Evolutionary conservation across 2,888 invertebrate species (phyloP), one percentile per base, ranked within the genome.

Genomic region (Trachelus iudaicus): DNA sequence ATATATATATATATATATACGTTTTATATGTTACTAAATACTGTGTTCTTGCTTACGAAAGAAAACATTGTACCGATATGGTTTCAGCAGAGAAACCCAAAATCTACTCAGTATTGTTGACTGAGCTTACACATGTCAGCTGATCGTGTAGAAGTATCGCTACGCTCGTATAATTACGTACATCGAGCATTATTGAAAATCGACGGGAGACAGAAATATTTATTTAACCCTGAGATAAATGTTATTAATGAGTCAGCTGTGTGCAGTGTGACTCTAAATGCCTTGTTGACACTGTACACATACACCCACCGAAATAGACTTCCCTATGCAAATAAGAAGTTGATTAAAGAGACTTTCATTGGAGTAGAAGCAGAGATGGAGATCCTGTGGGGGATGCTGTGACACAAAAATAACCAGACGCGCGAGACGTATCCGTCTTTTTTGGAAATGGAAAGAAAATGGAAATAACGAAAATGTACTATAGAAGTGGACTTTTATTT

Each of bases 311-410:
- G 71, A 75, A 73, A 74, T 77, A 77, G 75, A 73, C 68, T 30
- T 33, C 31, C n/a, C 35, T 30, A 30, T 56, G 71, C 71, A 56
- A 77, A 77, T 77, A 75, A 75, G 75, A 77, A 74, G 71, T 77
- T 56, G 74, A 77, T 77, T 77, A 77, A 74, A 77, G 68, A 6
- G 33, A 69, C 9, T 56, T 56, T 15, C 56, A 6, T 56, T 23
- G 56, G 23, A 56, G 23, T 56, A 23, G 23, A 56, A 56, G 23
- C 56, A 6, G 23, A 6, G 23, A 23, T 56, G 56, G 9, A 23
- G 9, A 23, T 56, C 56, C 9, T 56, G 56, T 23, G 9, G 23
- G 23, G 23, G 56, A 56, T 56, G 23, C 56, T 56, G 56, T 6
- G 23, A 56, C 23, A 56, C 23, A 56, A 56, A 56, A 23, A 56